Percentiles rank a stretch among this genome's conserved stretches.
These are phyloP conservation scores for Hydrophis major DNA, from an alignment of 2,797 vertebrate species.

Conservation along the genomic window DNA sequence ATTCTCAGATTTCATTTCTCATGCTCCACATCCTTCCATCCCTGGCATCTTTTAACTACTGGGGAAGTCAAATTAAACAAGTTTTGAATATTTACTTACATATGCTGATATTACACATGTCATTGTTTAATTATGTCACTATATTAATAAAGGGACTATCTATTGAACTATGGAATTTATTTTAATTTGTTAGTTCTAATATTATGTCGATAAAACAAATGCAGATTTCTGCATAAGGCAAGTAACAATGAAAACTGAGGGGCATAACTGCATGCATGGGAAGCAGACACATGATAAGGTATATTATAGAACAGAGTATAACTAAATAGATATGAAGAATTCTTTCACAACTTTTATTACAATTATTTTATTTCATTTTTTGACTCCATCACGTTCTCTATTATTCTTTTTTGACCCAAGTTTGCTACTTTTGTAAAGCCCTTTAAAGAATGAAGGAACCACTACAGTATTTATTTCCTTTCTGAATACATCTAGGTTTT, in stretches of 20 bases:
- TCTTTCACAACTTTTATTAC: neutral
- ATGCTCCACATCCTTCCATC: neutral
- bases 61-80: neutral
- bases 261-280: neutral
- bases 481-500: conserved; percentile 51
- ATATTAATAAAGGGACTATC: neutral
- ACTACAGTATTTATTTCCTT: conserved; percentile 43
- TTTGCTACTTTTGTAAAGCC: neutral
- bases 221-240: neutral
- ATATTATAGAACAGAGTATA: conserved; percentile 16
- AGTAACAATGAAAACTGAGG: neutral
- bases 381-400: conserved; percentile 42
- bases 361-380: conserved; percentile 40
- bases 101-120: neutral
- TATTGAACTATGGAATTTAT: neutral
- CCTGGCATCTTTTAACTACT: neutral
- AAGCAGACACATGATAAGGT: neutral
- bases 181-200: neutral
- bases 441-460: neutral
- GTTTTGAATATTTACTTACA: neutral
- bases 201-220: neutral
- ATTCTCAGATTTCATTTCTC: neutral
- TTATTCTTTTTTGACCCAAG: conserved; percentile 50
- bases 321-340: conserved; percentile 27
- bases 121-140: neutral